Base-by-base conservation (phyloP, 1,140 invertebrate genomes). In the Anoplophora glabripennis region DNA sequence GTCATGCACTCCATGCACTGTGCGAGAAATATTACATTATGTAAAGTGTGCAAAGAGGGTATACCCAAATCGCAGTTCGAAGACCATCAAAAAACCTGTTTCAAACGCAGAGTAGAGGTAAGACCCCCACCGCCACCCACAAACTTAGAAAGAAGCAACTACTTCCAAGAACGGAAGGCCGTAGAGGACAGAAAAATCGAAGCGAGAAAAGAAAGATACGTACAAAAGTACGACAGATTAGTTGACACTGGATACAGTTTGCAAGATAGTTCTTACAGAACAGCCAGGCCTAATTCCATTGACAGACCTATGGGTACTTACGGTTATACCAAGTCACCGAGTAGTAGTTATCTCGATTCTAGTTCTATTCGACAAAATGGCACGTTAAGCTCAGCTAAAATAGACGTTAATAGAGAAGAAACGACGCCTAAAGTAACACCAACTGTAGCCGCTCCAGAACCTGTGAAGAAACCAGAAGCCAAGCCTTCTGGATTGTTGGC, bases 1-100 rank as follows among this genome's bases (percentile, higher is more conserved):
- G 72, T 76, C 9, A 76, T 76, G 74, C 74, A 76, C 54, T 72
- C 69, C 14, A 72, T 68, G 35, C 74, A 76, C 54, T 76, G 74
- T 59, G 67, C 72, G 1, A 37, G 74, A n/a, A 75, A 75, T 44
- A 70, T 76, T 7, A 66, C 73, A 0, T 53, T 75, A 18, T 76
- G 74, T 48, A 66, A 67, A 41, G 58, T 59, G 1, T 76, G 74
- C 59, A 72, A 72, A 35, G 74, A 75, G 59, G 69, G 72, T 10
- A 58, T 76, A 11, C 67, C 72, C 1, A 76, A 76, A 44, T 42
- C 44, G 3, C 54, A 75, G 18, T 69, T 70, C 37, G 66, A 69
- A 38, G 61, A 57, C 1, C 74, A 76, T 45, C 61, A 62, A 21
- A 68, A 69, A 53, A 61, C 58, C 4, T 72, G 70, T 41, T 40